These are phyloP conservation scores for Aulostomus chinensis DNA, from an alignment of 2,797 vertebrate species.

Conservation along the genomic window DNA sequence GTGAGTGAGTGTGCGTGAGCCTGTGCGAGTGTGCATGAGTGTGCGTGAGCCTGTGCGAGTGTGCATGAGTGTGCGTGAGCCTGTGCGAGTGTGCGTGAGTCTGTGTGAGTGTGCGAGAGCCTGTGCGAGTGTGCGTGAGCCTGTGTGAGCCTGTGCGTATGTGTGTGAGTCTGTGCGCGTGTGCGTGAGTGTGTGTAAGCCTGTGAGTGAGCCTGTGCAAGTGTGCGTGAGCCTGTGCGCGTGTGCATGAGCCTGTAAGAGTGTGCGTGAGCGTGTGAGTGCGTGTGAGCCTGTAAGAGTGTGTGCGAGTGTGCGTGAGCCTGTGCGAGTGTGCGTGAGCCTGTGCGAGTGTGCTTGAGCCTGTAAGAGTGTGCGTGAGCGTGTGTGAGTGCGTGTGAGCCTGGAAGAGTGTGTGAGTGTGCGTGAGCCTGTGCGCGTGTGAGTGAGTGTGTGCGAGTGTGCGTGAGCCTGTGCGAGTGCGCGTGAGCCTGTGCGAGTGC, in stretches of 20 bases:
- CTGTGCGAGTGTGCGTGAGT: no score
- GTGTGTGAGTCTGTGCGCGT: not conserved
- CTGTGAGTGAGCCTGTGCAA: not conserved
- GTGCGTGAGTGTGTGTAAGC: not conserved
- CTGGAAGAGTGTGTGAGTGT: not conserved
- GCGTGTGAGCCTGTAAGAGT: not conserved
- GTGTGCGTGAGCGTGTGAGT: no score
- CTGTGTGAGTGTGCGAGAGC: no score
- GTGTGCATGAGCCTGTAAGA: no score
- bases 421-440: no score
- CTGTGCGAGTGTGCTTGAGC: constrained; percentile 23
- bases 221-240: not conserved
- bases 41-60: no score
- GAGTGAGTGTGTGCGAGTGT: constrained; percentile 4
- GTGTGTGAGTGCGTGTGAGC: not conserved
- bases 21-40: no score
- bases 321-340: not conserved
- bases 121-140: no score
- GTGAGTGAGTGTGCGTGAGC: no score
- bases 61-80: no score
- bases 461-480: constrained; percentile 14
- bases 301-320: not conserved
- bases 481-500: no score
- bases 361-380: constrained; percentile 14
- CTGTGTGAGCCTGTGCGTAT: no score